Conservation (phyloP, 2,797 vertebrate species). For the Esox lucius region DNA sequence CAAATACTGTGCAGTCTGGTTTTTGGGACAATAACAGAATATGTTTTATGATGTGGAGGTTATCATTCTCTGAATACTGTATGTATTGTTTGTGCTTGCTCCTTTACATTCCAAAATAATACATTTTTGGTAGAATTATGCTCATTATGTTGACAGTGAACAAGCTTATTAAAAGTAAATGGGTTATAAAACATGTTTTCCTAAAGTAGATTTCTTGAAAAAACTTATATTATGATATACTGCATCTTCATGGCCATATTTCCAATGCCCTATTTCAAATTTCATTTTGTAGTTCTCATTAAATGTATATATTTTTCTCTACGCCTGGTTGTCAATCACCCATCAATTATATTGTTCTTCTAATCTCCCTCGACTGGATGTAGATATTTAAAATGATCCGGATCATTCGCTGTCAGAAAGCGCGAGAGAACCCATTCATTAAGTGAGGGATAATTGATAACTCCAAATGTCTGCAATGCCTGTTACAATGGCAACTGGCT, state of each 20-base stretch:
- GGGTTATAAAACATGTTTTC: background rate
- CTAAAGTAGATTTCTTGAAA: background rate
- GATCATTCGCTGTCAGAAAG: slow-evolving; percentile 48
- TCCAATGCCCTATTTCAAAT: background rate
- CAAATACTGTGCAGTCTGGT: background rate
- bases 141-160: background rate
- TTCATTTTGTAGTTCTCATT: slow-evolving; percentile 16
- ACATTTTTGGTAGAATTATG: background rate
- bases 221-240: background rate
- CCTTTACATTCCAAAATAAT: background rate
- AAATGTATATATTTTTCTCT: slow-evolving; percentile 27
- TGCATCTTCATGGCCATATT: background rate
- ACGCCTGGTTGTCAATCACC: slow-evolving; percentile 4
- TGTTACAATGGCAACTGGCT: slow-evolving; percentile 51
- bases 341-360: background rate
- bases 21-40: background rate
- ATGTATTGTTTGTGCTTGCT: background rate
- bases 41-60: background rate
- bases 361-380: slow-evolving; percentile 34
- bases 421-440: slow-evolving; percentile 55
- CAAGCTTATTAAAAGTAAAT: background rate
- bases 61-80: background rate
- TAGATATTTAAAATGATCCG: slow-evolving; percentile 47
- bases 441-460: slow-evolving; percentile 67
- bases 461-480: slow-evolving; percentile 45